phyloP scores from a whole-genome alignment of 2,888 invertebrate genomes.

The Heliconius erato region DNA sequence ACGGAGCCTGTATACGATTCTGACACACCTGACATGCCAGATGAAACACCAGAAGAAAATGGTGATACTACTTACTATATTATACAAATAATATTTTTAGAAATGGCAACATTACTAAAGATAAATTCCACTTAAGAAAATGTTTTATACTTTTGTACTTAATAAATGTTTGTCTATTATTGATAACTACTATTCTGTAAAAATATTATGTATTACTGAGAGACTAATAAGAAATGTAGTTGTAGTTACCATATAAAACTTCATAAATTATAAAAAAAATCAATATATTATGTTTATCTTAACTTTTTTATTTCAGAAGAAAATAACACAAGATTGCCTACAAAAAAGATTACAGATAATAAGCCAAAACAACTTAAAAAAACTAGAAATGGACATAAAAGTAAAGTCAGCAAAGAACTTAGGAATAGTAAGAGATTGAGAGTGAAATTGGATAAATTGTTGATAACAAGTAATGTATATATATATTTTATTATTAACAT shows the following conservation, averaged over 20 bases:
- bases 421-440: slow-evolving; percentile 25
- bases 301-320: slow-evolving; percentile 34
- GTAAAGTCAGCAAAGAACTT: slow-evolving; percentile 23
- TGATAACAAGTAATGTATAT: slow-evolving; percentile 43
- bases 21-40: slow-evolving; percentile 51
- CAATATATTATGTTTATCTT: no score
- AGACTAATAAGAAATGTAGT: no score
- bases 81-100: background rate
- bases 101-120: no score
- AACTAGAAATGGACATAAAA: slow-evolving; percentile 36
- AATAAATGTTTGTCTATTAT: no score
- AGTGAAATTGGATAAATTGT: slow-evolving; percentile 35
- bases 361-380: slow-evolving; percentile 23
- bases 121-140: no score
- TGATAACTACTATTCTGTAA: no score
- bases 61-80: slow-evolving; percentile 20
- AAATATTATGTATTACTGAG: no score
- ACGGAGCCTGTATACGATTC: slow-evolving; percentile 57
- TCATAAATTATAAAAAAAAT: no score
- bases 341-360: background rate
- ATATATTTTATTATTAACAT: no score
- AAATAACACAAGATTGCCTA: slow-evolving; percentile 14
- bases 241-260: no score
- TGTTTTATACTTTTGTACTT: no score
- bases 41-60: slow-evolving; percentile 41